A percentile compares a stretch with the other conserved stretches of the same genome.
Conservation (phyloP, 2,113 vertebrate genomes). For the Mesembrinibis cayennensis region DNA sequence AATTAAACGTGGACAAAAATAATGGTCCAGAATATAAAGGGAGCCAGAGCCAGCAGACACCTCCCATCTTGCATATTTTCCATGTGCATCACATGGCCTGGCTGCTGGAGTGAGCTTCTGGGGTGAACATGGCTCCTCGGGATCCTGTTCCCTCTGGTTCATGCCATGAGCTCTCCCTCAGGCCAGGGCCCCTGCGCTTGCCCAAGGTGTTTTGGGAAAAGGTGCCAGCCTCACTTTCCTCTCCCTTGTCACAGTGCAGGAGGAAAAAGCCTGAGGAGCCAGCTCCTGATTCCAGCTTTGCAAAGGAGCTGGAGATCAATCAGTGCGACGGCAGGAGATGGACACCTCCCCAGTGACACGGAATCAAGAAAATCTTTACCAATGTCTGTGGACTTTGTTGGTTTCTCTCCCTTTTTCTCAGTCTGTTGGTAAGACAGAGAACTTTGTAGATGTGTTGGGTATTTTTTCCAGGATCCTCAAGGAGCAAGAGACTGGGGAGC, state of each 20-base stretch:
- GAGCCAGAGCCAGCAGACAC: neutral
- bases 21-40: neutral
- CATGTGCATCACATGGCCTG: neutral
- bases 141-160: neutral
- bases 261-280: neutral
- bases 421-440: neutral
- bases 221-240: neutral
- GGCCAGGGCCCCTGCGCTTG: neutral
- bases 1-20: neutral
- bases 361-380: neutral
- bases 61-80: neutral
- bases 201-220: neutral
- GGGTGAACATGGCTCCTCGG: fast-evolving
- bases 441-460: neutral
- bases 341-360: neutral
- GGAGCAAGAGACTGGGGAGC: neutral
- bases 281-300: neutral
- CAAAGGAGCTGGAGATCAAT: neutral
- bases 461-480: neutral
- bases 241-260: neutral
- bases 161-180: neutral
- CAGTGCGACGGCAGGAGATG: neutral
- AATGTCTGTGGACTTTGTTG: neutral
- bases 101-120: neutral
- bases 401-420: neutral